phyloP scores from a whole-genome alignment of 2,888 invertebrate species.

The Volucella zonaria region DNA sequence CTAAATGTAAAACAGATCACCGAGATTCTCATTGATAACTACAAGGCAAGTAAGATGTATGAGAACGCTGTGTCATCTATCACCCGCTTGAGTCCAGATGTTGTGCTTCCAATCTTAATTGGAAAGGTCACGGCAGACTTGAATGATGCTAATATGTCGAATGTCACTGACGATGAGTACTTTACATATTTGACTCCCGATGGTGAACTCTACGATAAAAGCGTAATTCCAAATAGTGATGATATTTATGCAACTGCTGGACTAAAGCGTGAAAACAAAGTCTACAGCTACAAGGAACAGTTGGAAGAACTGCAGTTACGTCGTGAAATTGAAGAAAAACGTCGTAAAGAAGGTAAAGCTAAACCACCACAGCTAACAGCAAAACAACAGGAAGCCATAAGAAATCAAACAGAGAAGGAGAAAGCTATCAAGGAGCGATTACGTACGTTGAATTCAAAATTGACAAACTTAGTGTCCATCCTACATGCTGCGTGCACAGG shows the following conservation, averaged over 20 bases:
- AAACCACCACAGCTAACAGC: conserved; percentile 89
- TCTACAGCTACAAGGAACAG: conserved; percentile 98
- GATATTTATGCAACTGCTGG: conserved; percentile 83
- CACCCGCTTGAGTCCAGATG: conserved; percentile 86
- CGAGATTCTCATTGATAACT: conserved; percentile 86
- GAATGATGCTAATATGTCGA: conserved; percentile 86
- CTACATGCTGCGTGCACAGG: conserved; percentile 80
- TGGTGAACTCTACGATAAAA: conserved; percentile 95
- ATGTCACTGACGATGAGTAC: conserved; percentile 91
- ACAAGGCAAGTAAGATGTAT: conserved; percentile 83
- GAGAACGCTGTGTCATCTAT: conserved; percentile 90
- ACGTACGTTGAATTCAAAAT: conserved; percentile 83
- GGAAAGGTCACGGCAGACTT: conserved; percentile 85
- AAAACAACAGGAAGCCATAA: conserved; percentile 96
- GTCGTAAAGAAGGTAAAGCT: conserved; percentile 89
- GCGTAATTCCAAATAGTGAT: conserved; percentile 85
- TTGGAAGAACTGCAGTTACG: conserved; percentile 95
- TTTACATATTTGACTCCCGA: conserved; percentile 92
- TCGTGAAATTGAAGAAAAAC: conserved; percentile 96
- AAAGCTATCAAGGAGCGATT: conserved; percentile 88
- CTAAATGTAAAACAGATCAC: conserved; percentile 85
- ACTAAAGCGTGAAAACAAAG: conserved; percentile 97
- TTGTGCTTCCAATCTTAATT: conserved; percentile 87
- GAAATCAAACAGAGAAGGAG: conserved; percentile 93
- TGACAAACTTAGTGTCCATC: conserved; percentile 79